Evolutionary conservation across 2,797 vertebrate species (phyloP), one percentile per base, ranked within the genome.

Genomic region (Pogonophryne albipinna): DNA sequence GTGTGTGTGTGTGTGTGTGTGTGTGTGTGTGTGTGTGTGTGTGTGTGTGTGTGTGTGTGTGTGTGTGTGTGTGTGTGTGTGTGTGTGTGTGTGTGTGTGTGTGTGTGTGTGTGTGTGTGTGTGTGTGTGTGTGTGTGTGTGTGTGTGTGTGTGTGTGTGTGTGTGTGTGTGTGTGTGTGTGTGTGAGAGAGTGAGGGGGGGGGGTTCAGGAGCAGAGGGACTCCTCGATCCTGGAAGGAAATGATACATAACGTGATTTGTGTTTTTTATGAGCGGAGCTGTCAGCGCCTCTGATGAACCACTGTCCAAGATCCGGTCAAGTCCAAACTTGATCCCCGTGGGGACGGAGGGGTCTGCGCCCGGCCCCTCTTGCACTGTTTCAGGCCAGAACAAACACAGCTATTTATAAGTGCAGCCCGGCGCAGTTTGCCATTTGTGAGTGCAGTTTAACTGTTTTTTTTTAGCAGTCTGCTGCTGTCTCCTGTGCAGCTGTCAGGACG

Each of bases 321-420:
- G 91, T 93, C 93, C 92, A 89, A 93, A 94, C 92, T 85, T 89
- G 93, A 95, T 95, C 93, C 92, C 90, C 89, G 92, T 93, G 92
- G 91, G 93, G 90, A 92, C 92, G 65, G 82, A 71, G 74, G 80
- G 90, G 92, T 90, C 74, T 69, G 80, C 85, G 89, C 83, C 64
- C 70, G 55, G 62, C 69, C 73, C 73, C 71, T 70, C 80, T 74
- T 67, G 82, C 79, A 71, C 85, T 84, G 85, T 92, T 89, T 79
- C 89, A 78, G 77, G 58, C 87, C 75, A 87, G 92, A 93, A 95
- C 93, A 94, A 94, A 94, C 92, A 90, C 85, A 31, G 84, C 91
- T 96, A 95, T 95, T 96, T 95, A 94, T 95, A 95, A 92, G 89
- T 66, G 91, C 85, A 80, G 76, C 79, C 52, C 72, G 65, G 87